Conservation (phyloP, 2,797 vertebrate genomes). For the Rhyacichthys aspro region DNA sequence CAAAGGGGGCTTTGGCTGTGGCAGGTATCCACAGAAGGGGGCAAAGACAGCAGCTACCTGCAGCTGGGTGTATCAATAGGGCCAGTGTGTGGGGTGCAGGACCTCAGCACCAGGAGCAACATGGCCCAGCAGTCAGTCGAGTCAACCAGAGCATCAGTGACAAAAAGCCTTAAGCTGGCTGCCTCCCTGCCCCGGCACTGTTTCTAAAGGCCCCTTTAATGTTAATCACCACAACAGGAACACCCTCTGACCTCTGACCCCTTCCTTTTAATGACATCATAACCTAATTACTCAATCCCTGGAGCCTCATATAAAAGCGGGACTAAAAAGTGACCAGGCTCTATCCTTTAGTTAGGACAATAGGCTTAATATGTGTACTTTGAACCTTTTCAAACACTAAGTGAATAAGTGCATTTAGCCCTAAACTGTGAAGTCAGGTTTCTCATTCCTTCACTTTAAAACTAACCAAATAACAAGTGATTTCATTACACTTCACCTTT, state of each 20-base stretch:
- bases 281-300: constrained; percentile 64
- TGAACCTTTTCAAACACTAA: constrained; percentile 18
- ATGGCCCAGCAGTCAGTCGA: constrained; percentile 49
- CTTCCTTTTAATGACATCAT: constrained; percentile 66
- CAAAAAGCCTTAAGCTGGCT: constrained; percentile 26
- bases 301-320: constrained; percentile 32
- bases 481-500: constrained; percentile 22
- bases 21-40: constrained; percentile 52
- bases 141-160: constrained; percentile 41
- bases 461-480: constrained; percentile 1
- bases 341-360: constrained; percentile 10
- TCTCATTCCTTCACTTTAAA: constrained; percentile 18
- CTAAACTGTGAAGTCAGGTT: constrained; percentile 17
- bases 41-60: constrained; percentile 47
- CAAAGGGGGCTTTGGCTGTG: constrained; percentile 65
- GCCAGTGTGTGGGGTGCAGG: constrained; percentile 52
- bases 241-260: constrained; percentile 62
- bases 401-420: constrained; percentile 16
- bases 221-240: constrained; percentile 65
- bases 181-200: constrained; percentile 26
- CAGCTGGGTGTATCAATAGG: constrained; percentile 65
- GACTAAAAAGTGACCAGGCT: constrained; percentile 28
- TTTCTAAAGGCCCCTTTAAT: constrained; percentile 63
- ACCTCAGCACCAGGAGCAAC: constrained; percentile 43
- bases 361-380: constrained; percentile 15